Evolutionary conservation across 2,113 vertebrate genomes (phyloP), one percentile per base, ranked within the genome.

Genomic region (Aphyosemion australe): DNA sequence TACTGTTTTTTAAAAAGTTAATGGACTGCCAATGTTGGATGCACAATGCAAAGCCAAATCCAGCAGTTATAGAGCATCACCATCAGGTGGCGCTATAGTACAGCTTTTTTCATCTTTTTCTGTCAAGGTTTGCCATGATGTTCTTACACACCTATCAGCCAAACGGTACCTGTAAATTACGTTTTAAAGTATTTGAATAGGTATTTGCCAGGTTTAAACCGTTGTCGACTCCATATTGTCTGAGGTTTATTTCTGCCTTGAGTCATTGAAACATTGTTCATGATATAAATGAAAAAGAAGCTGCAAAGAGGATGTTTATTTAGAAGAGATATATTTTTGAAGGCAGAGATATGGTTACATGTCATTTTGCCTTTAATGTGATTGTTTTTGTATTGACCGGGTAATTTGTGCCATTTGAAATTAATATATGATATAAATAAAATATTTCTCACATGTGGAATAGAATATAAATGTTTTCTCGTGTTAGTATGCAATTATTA

Each of bases 41-140:
- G 61, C 12, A 57, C 68, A 59, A 56, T 39, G 18, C 13, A 14
- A 66, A 56, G 42, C 34, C 56, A 16, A 65, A 72, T 60, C 18
- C 63, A 74, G 63, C 64, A 60, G 54, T 12, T 4, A 37, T 37
- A 37, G 41, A 4, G 6, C 19, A 19, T 49, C 63, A 21, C 83
- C 90, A 84, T 81, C 60, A 78, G 88, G 62, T 79, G 89, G 75
- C 88, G 32, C 66, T 83, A 58, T 84, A 80, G 58, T 71, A 65
- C 72, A 60, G 19, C 1, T 65, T 80, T 77, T 48, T 43, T 18
- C 8, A 34, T 51, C 26, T 51, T 16, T 6, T 8, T 1, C 9
- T 37, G 14, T 8, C 41, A 50, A 52, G 12, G 11, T 19, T 74
- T 55, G 12, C 32, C 26, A 6, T 10, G 8, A 18, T 60, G 12